phyloP scores from a whole-genome alignment of 2,113 vertebrate genomes.

The Isurus oxyrinchus region DNA sequence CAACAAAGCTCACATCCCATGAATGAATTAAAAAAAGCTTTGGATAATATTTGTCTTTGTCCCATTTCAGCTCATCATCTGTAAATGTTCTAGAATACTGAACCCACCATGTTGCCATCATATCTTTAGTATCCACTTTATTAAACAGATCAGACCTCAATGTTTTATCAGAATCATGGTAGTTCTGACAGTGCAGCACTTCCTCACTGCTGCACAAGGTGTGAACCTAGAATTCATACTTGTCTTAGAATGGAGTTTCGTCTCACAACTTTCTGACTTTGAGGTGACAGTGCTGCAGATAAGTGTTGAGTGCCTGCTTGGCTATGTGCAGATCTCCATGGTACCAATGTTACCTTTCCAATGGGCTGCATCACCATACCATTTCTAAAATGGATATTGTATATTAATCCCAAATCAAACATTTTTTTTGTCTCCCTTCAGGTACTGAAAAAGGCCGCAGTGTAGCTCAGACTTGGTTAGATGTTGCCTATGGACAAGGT shows the following conservation, averaged over 20 bases:
- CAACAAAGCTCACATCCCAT: no score
- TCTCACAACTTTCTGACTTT: neutral
- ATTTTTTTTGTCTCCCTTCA: constrained; percentile 43
- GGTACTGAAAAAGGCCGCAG: constrained; percentile 64
- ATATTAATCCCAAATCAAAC: neutral
- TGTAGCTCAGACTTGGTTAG: constrained; percentile 53
- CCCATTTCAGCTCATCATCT: neutral
- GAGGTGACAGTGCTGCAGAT: neutral
- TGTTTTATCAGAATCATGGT: neutral
- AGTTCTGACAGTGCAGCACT: neutral
- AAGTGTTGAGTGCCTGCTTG: neutral
- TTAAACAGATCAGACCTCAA: neutral
- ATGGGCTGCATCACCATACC: neutral
- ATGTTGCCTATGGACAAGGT: constrained; percentile 68
- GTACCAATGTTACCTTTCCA: neutral
- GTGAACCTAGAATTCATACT: neutral
- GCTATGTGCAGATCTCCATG: neutral
- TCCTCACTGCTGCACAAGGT: neutral
- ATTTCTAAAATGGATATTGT: neutral
- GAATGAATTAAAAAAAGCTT: neutral
- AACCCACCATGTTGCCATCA: neutral
- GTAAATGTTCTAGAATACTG: neutral
- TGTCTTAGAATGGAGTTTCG: neutral
- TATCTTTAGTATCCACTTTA: neutral
- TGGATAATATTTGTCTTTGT: neutral